Percentiles rank a stretch among this genome's conserved stretches.
phyloP scores from a whole-genome alignment of 2,797 vertebrate species.

The Pseudochromis fuscus region DNA sequence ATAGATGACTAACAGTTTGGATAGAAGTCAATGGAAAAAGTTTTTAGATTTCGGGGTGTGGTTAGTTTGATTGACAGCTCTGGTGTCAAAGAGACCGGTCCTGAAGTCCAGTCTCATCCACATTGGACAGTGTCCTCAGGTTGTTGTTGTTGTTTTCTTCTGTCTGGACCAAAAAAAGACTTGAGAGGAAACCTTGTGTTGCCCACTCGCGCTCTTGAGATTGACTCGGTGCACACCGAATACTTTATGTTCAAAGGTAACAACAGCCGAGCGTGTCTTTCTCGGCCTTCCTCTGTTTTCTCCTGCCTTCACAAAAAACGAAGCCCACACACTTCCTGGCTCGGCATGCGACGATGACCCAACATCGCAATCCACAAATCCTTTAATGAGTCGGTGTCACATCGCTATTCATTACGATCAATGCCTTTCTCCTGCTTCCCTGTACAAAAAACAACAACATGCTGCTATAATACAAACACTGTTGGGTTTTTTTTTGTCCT shows the following conservation, averaged over 20 bases:
- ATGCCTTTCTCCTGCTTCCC: slow-evolving; percentile 16
- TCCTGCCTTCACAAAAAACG: slow-evolving; percentile 31
- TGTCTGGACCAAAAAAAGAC: not conserved
- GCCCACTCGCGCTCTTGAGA: slow-evolving; percentile 56
- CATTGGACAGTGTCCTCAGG: no score
- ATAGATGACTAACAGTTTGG: no score
- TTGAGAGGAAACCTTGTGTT: slow-evolving; percentile 28
- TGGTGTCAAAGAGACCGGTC: no score
- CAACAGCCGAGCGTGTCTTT: slow-evolving; percentile 27
- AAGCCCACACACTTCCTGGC: slow-evolving; percentile 44
- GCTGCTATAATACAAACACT: slow-evolving; percentile 7
- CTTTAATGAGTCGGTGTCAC: slow-evolving; percentile 46
- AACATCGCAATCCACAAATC: slow-evolving; percentile 27
- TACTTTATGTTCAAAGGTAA: slow-evolving; percentile 47
- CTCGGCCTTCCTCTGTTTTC: not conserved
- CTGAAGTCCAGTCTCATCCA: no score
- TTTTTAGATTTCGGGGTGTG: no score
- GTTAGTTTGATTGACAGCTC: no score
- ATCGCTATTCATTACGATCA: slow-evolving; percentile 52
- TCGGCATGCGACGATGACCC: slow-evolving; percentile 40
- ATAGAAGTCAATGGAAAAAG: no score
- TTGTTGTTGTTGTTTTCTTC: slow-evolving; percentile 2
- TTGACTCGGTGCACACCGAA: slow-evolving; percentile 24
- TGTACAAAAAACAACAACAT: slow-evolving; percentile 4
- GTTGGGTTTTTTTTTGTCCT: slow-evolving; percentile 6